These are phyloP conservation scores for Drosophila prosaltans DNA, from an alignment of 1,140 invertebrate genomes.

Conservation along the genomic window DNA sequence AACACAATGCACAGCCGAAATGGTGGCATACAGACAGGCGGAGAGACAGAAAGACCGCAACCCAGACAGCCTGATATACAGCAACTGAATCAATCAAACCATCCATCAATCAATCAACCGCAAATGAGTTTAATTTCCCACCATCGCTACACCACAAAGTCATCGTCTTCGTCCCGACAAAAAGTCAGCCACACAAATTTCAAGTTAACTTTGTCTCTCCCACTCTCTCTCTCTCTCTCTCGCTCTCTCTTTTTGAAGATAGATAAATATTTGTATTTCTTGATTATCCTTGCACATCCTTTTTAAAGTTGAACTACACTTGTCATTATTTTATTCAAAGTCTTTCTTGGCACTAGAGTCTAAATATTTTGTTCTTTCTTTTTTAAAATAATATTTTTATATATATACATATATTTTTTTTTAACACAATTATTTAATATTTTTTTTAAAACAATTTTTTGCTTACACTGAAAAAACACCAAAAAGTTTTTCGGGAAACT, in stretches of 20 bases:
- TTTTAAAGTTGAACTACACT: not conserved
- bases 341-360: not conserved
- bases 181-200: constrained; percentile 12
- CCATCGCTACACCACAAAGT: constrained; percentile 16
- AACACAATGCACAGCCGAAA: constrained; percentile 70
- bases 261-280: not conserved
- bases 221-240: no score
- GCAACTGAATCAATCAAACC: constrained; percentile 73
- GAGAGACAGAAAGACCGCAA: constrained; percentile 22
- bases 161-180: not conserved
- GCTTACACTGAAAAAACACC: constrained; percentile 39
- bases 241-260: no score
- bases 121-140: constrained; percentile 73
- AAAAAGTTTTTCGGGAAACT: constrained; percentile 23
- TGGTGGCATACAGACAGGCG: constrained; percentile 29
- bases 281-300: constrained; percentile 1
- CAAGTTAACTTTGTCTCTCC: not conserved
- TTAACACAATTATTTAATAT: not conserved
- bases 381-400: not conserved
- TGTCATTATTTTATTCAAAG: not conserved
- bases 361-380: constrained; percentile 27
- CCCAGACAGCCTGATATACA: constrained; percentile 19
- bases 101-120: constrained; percentile 77
- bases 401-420: constrained; percentile 12
- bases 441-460: not conserved